Evolutionary conservation across 1,140 invertebrate species (phyloP), one percentile per base, ranked within the genome.

Genomic region (Drosophila kanapiae): DNA sequence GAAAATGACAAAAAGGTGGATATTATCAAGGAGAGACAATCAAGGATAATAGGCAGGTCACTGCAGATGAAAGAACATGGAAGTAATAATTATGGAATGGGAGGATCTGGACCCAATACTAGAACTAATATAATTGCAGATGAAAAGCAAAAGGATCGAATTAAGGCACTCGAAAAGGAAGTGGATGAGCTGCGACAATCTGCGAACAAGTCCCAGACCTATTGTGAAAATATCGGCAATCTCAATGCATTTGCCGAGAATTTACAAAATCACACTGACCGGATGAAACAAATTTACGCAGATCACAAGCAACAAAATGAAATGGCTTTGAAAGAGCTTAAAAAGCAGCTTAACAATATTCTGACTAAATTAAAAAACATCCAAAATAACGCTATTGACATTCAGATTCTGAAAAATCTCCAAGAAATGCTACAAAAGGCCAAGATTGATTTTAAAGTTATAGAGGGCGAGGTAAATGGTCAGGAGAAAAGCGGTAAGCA

Each of bases 151-250:
- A 10, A 31, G 0, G n/a, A 13, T 18, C 18, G 35, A 4, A 13
- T 51, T 3, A 13, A 14, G 1, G 18, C 38, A 7, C 38, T 65
- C 2, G 10, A 57, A 49, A 4, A 42, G 0, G 27, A 59, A 16
- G 1, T 47, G 4, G 18, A 51, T 8, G n/a, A 45, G 0, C 14
- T 80, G n/a, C 29, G 33, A 5, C 29, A 29, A 4, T 29, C 29
- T 61, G 1, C 27, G 29, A 35, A 33, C 1, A 53, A 31, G 2
- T 53, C 59, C 0, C 47, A 51, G 8, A n/a, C n/a, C 2, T 75
- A 45, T 13, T 78, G 69, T 23, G 38, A 53, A 6, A 43, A 62
- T 13, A 45, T 78, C 14, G 63, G 57, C 9, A 56, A 45, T 2
- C 29, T 82, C 13, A n/a, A 1, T 6, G 14, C 51, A 0, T 14